Base-by-base conservation (phyloP, 1,140 invertebrate species). In the Battus philenor region DNA sequence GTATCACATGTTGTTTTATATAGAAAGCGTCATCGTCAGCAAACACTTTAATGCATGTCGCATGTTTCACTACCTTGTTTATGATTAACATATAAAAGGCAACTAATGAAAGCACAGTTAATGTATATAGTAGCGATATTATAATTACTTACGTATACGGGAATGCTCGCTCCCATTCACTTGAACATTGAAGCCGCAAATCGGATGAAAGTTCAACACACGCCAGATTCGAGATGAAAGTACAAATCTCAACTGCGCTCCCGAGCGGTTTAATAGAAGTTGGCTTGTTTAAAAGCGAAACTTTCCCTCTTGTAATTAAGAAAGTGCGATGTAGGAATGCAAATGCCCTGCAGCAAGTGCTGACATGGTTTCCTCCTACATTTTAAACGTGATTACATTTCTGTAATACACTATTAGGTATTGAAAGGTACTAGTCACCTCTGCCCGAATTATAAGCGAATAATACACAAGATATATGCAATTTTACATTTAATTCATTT, bases 291-390 rank as follows among this genome's bases (percentile, higher is more conserved):
- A 22, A n/a, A 17, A 29, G 38, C 38, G 38, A 41, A 41, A 41
- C 24, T 41, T 41, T 41, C 12, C 38, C 15, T 33, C 32, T 17
- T 27, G 24, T 41, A 41, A 41, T 41, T 41, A 41, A 10, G 24
- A 29, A 16, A 41, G 38, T 29, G 26, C 38, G 38, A n/a, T 17
- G 33, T 22, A 16, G 24, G 29, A 41, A 41, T 41, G 38, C 38
- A 29, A 29, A 41, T 10, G 38, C 38, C 38, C 38, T 17, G 7
- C 2, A 13, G 36, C 15, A 15, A 39, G 2, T 24, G 12, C 13
- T 27, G 24, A 17, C 24, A 10, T 27, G 16, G 22, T 39, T 41
- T 41, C 38, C 24, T 15, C 36, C 11, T 17, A n/a, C 12, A 41
- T n/a, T 38, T 34, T 16, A 18, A n/a, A 11, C 17, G 11, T 18